Percentiles rank a stretch among this genome's conserved stretches.
Conservation (phyloP, 2,113 vertebrate species). For the Rhodinocichla rosea region DNA sequence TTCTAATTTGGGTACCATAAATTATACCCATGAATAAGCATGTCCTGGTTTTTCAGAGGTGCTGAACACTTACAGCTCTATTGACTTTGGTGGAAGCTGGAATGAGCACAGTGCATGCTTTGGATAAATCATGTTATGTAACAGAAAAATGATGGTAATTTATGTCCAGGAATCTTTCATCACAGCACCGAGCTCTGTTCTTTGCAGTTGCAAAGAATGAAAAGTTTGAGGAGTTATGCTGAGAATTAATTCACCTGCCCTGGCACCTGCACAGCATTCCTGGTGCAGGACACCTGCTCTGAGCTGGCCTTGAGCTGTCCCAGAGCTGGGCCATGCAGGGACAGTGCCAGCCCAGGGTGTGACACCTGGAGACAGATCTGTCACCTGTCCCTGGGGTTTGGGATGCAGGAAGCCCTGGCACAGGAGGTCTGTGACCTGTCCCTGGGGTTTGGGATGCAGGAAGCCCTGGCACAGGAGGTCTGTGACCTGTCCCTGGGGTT, state of each 20-base stretch:
- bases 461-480: no score
- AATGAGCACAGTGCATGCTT: conserved; percentile 17
- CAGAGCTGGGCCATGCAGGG: neutral
- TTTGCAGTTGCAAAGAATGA: neutral
- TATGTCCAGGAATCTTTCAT: conserved; percentile 21
- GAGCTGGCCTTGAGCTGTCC: neutral
- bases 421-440: no score
- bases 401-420: neutral
- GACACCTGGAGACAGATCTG: no score
- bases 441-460: no score
- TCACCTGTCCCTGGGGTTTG: no score
- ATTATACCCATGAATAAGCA: conserved; percentile 49
- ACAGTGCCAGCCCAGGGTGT: fast-evolving
- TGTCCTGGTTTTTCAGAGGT: conserved; percentile 33
- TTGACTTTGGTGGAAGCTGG: conserved; percentile 49
- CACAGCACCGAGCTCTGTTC: neutral
- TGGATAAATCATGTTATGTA: conserved; percentile 39
- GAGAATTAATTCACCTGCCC: neutral
- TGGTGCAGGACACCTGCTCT: fast-evolving
- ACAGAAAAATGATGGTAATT: conserved; percentile 45
- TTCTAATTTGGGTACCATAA: conserved; percentile 41
- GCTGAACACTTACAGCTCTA: conserved; percentile 16
- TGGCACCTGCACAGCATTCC: neutral
- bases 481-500: no score
- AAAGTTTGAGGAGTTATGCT: neutral